Evolutionary conservation across 2,113 vertebrate species (phyloP).

Genomic region (Chloebia gouldiae): DNA sequence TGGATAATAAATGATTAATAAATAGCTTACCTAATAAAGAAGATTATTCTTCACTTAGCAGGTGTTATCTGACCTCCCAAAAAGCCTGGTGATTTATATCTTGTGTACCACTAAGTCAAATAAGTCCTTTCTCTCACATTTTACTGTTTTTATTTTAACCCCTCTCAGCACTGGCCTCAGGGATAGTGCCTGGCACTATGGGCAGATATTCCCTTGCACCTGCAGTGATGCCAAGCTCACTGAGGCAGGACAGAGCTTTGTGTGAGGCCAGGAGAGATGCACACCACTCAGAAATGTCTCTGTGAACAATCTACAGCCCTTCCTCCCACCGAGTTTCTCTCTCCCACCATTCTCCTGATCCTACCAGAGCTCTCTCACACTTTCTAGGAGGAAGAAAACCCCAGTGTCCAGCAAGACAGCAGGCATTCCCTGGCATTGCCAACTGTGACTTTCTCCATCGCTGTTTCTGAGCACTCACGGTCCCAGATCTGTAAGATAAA

Average conservation of each 20-base stretch:
- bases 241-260: neutral
- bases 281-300: neutral
- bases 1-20: neutral
- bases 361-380: neutral
- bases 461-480: neutral
- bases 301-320: no score
- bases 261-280: neutral
- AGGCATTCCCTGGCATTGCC: neutral
- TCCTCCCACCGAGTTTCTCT: neutral
- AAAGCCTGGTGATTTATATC: neutral
- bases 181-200: accelerated
- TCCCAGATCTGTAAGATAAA: neutral
- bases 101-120: neutral
- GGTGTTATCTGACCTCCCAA: neutral
- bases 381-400: neutral
- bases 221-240: neutral
- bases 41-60: neutral
- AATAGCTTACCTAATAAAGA: neutral
- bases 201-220: neutral
- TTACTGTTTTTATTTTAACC: neutral
- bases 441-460: neutral
- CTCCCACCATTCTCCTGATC: neutral
- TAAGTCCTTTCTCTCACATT: neutral
- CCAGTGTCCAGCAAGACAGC: neutral
- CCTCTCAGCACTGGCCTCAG: accelerated